Evolutionary conservation across 2,888 invertebrate species (phyloP).

Genomic region (Smittia aterrima): DNA sequence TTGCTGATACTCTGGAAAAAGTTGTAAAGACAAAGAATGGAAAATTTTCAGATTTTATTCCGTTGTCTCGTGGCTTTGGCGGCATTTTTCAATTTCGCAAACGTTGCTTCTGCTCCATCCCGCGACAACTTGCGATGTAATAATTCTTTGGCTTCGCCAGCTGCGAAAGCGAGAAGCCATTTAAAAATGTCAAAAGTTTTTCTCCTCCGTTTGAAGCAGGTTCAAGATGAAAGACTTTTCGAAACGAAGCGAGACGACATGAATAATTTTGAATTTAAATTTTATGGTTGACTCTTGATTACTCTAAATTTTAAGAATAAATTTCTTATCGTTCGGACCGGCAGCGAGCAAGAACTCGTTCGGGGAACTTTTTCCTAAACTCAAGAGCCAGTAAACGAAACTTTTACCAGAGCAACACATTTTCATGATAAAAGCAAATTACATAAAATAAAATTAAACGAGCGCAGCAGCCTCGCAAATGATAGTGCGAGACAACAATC

Average conservation of each 20-base stretch:
- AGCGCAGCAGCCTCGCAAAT: neutral
- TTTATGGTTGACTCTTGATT: too few species aligned
- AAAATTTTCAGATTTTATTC: conserved; percentile 18
- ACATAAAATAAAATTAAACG: neutral
- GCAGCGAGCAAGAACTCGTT: neutral
- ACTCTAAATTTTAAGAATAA: too few species aligned
- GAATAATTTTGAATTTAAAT: neutral
- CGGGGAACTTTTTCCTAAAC: neutral
- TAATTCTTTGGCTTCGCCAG: conserved; percentile 35
- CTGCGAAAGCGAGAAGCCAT: conserved; percentile 39
- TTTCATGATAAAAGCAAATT: neutral
- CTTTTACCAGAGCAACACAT: too few species aligned
- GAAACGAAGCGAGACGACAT: neutral
- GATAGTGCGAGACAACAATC: conserved; percentile 8
- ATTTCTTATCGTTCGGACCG: neutral
- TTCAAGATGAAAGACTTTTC: neutral
- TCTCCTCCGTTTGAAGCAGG: neutral
- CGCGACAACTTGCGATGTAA: conserved; percentile 10
- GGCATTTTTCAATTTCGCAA: conserved; percentile 23
- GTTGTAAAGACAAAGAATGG: neutral
- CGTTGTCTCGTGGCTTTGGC: conserved; percentile 23
- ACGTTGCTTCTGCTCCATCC: too few species aligned
- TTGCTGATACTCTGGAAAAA: conserved; percentile 33
- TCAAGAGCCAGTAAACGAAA: too few species aligned
- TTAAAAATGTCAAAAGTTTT: conserved; percentile 40